These are phyloP conservation scores for Saturnia pavonia DNA, from an alignment of 2,888 invertebrate genomes.

Conservation along the genomic window DNA sequence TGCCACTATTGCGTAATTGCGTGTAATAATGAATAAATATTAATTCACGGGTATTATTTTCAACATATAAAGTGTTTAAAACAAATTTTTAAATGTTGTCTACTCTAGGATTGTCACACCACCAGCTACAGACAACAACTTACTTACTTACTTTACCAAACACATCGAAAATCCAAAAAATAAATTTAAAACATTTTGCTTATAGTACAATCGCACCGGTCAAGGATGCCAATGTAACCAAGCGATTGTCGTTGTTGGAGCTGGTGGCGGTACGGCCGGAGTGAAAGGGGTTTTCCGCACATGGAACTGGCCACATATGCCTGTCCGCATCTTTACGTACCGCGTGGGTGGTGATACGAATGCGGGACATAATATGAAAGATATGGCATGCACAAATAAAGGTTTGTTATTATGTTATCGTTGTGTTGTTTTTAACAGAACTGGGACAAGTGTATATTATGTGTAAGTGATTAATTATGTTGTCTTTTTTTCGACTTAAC, in stretches of 20 bases:
- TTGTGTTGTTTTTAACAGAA: no score
- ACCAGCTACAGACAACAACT: no score
- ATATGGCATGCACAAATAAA: conserved; percentile 98
- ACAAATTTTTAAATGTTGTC: no score
- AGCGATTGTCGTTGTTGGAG: conserved; percentile 98
- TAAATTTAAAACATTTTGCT: conserved; percentile 10
- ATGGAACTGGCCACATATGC: conserved; percentile 96
- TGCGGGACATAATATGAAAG: conserved; percentile 91
- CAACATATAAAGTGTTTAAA: no score
- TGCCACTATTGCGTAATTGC: no score
- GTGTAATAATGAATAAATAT: no score
- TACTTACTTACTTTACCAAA: no score
- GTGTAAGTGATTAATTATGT: no score
- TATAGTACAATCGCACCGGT: conserved; percentile 90
- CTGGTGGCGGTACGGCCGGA: conserved; percentile 92
- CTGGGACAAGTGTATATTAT: no score
- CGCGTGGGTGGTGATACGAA: conserved; percentile 96
- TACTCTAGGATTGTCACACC: no score
- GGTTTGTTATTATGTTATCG: conserved; percentile 86
- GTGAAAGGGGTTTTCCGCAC: conserved; percentile 84
- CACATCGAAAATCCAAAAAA: background rate
- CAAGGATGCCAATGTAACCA: conserved; percentile 98
- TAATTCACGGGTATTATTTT: no score
- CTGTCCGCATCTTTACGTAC: conserved; percentile 98
- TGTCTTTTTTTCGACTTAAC: no score